Percentiles rank a stretch among this genome's conserved stretches.
Conservation (phyloP, 2,888 invertebrate species). For the Chirona hameri region DNA sequence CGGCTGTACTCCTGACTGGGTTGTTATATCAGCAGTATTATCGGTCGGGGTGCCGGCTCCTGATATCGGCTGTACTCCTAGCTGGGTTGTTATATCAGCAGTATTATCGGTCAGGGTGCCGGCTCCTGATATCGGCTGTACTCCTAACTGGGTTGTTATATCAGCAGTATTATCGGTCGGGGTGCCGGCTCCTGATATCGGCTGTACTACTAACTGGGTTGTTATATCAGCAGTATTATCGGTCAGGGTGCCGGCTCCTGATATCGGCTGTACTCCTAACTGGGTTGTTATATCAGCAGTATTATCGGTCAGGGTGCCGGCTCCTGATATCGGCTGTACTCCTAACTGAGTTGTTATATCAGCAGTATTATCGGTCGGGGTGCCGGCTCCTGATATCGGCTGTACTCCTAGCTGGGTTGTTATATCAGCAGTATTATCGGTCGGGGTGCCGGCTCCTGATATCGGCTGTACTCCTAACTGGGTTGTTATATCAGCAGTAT, state of each 20-base stretch:
- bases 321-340: too few relatives aligned
- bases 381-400: neutral
- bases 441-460: neutral
- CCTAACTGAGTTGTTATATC: neutral
- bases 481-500: neutral
- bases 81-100: neutral
- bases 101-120: neutral
- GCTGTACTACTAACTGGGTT: neutral
- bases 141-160: neutral
- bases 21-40: constrained; percentile 30
- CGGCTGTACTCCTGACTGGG: neutral
- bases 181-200: neutral
- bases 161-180: neutral
- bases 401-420: neutral
- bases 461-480: neutral
- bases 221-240: neutral
- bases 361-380: neutral
- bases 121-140: neutral
- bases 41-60: constrained; percentile 34
- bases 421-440: neutral
- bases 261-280: neutral
- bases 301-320: constrained; percentile 32
- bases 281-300: constrained; percentile 31
- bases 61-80: neutral
- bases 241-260: neutral